Percentiles rank a stretch among this genome's conserved stretches.
Conservation (phyloP, 2,797 vertebrate genomes). For the Fundulus diaphanus region DNA sequence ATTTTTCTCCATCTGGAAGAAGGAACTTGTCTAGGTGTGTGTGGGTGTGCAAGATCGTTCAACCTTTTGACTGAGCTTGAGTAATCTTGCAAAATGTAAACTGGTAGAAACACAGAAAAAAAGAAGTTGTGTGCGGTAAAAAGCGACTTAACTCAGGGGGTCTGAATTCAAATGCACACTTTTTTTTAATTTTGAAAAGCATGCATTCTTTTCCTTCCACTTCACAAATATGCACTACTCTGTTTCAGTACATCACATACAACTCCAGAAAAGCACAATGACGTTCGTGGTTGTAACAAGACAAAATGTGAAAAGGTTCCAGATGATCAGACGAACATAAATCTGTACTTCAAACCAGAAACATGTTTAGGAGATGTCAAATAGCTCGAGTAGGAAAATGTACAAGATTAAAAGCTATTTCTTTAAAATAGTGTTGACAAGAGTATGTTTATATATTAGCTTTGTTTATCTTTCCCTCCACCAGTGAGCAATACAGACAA, state of each 20-base stretch:
- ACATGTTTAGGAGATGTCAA: slow-evolving; percentile 23
- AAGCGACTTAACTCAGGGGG: not conserved
- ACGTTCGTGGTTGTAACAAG: not conserved
- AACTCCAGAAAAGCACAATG: slow-evolving; percentile 4
- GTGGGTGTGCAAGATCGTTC: too few species aligned
- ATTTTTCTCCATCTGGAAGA: not conserved
- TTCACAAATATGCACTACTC: not conserved
- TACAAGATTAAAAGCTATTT: slow-evolving; percentile 9
- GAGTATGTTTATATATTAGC: slow-evolving; percentile 67
- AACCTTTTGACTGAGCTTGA: not conserved
- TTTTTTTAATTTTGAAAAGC: not conserved
- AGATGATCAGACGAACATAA: slow-evolving; percentile 32
- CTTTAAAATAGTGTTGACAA: slow-evolving; percentile 43
- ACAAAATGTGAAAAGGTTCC: slow-evolving; percentile 13
- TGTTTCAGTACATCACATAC: not conserved
- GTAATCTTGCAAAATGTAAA: not conserved
- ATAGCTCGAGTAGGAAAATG: slow-evolving; percentile 35
- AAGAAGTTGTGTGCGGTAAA: not conserved
- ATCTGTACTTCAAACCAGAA: slow-evolving; percentile 48
- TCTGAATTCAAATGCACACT: not conserved
- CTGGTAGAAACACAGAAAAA: not conserved
- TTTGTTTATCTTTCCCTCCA: slow-evolving; percentile 58
- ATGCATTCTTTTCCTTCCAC: not conserved
- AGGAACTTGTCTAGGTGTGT: too few species aligned
- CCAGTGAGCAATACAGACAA: slow-evolving; percentile 35